Evolutionary conservation across 2,797 vertebrate species (phyloP).

Genomic region (Bryconaethiops microstoma): DNA sequence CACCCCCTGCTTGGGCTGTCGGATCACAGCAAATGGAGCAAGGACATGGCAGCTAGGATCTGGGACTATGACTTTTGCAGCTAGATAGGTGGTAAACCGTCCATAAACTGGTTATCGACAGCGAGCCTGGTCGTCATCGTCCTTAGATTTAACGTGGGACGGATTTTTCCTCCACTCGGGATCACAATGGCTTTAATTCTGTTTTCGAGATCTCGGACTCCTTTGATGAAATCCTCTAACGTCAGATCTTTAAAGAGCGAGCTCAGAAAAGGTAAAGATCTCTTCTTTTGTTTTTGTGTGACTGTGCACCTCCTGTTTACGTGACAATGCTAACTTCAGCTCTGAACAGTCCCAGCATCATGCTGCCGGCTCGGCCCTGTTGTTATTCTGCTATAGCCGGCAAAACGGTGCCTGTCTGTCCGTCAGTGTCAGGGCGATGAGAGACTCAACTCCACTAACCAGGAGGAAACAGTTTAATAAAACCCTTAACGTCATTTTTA

Average conservation of each 20-base stretch:
- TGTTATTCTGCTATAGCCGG: not conserved
- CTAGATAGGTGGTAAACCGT: not conserved
- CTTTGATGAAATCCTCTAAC: slow-evolving; percentile 75
- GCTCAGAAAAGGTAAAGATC: slow-evolving; percentile 73
- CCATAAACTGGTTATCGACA: not conserved
- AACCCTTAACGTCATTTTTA: too few species aligned
- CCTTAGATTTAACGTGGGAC: slow-evolving; percentile 6
- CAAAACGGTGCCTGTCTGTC: not conserved
- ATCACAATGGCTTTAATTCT: slow-evolving; percentile 82
- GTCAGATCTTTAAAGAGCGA: slow-evolving; percentile 74
- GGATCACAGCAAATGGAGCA: slow-evolving; percentile 60
- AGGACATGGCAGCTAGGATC: slow-evolving; percentile 67
- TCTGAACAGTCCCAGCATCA: not conserved
- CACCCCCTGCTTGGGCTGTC: not conserved
- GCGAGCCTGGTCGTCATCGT: not conserved
- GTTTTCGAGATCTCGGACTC: slow-evolving; percentile 75
- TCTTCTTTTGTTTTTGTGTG: not conserved
- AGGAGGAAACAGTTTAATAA: not conserved
- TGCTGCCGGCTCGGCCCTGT: not conserved
- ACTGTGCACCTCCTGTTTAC: not conserved
- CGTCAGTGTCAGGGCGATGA: not conserved
- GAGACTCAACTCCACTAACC: not conserved
- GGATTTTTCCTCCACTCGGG: not conserved
- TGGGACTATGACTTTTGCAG: slow-evolving; percentile 37
- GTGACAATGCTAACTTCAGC: not conserved